Base-by-base conservation (phyloP, 1,140 invertebrate species). In the Mizuhopecten yessoensis region DNA sequence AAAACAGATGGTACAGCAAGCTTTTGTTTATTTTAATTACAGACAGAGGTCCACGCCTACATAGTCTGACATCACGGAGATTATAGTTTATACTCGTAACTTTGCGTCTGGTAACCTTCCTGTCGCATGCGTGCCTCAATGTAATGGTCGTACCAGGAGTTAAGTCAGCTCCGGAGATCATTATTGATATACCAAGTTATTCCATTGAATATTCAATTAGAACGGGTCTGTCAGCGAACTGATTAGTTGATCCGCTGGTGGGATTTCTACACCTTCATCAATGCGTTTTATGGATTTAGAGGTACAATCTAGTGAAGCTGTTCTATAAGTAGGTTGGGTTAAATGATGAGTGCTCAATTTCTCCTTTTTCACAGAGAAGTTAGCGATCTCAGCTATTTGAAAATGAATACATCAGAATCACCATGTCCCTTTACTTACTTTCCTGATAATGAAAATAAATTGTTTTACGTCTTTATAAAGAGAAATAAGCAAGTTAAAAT, bases 61-160 rank as follows among this genome's bases (percentile, higher is more conserved):
- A 29, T 23, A 75, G 57, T n/a, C 57, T 75, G 57, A 75, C 23
- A n/a, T 9, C 1, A 11, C 1, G 23, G n/a, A n/a, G 57, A 75
- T 23, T 29, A 0, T 17, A n/a, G 0, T 75, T 39, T 13, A 39
- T 29, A 75, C 57, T 3, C n/a, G n/a, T 39, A 39, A 13, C 36
- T 39, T 13, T 7, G 36, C 5, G 13, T 39, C 13, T 39, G 29
- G n/a, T 3, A 75, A 75, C 29, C n/a, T 29, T 17, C 57, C 23
- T 75, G 57, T 7, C 57, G 29, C 5, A 7, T 13, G 57, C n/a
- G 57, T 75, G 57, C 17, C 29, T 5, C 1, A 75, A 75, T 5
- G 23, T 75, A 75, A 75, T n/a, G n/a, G n/a, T 75, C 9, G 57
- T 75, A 75, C 57, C 57, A 75, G 57, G 57, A 75, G 57, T n/a